Conservation (phyloP, 2,888 invertebrate species). For the Agrenia bidenticulata region DNA sequence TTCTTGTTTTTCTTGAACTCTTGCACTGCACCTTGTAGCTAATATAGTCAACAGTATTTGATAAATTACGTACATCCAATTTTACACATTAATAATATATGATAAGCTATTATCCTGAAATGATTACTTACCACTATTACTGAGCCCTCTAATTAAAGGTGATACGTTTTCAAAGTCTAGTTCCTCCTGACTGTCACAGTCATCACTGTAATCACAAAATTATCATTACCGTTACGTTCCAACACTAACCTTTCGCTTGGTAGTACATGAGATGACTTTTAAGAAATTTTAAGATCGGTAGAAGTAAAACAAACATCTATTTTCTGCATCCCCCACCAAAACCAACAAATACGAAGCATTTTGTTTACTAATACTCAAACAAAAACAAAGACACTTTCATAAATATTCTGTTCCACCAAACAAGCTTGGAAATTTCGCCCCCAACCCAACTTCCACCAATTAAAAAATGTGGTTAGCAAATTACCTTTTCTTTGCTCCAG, state of each 20-base stretch:
- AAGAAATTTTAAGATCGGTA: too few species aligned
- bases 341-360: too few species aligned
- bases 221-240: not conserved
- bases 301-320: too few species aligned
- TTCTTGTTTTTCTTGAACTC: constrained; percentile 52
- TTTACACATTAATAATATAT: not conserved
- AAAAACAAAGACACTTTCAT: too few species aligned
- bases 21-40: constrained; percentile 49
- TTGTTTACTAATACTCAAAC: too few species aligned
- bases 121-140: constrained; percentile 33
- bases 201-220: constrained; percentile 42
- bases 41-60: not conserved
- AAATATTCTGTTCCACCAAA: too few species aligned
- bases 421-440: too few species aligned
- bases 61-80: not conserved
- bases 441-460: too few species aligned
- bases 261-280: too few species aligned
- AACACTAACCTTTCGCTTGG: too few species aligned
- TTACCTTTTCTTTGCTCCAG: constrained; percentile 44
- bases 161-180: constrained; percentile 40
- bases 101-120: not conserved
- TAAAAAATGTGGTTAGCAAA: not conserved
- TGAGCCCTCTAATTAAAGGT: constrained; percentile 30
- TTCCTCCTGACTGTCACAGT: constrained; percentile 52
- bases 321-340: too few species aligned